A percentile compares a stretch with the other conserved stretches of the same genome.
Evolutionary conservation across 2,113 vertebrate species (phyloP).

Genomic region (Smithornis capensis): DNA sequence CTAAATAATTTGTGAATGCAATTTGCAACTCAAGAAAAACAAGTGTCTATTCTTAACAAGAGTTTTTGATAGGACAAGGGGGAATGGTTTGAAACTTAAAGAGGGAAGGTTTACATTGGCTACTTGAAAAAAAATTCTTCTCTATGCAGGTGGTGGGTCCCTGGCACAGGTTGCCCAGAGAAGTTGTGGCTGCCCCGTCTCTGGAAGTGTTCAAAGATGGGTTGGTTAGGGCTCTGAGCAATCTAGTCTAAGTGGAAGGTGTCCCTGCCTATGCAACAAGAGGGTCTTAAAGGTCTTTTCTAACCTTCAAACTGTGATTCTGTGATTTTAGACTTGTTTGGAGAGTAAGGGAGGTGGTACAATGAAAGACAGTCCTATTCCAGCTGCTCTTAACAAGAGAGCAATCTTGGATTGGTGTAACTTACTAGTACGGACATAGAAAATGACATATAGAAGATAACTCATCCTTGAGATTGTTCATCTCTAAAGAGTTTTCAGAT

Average conservation of each 20-base stretch:
- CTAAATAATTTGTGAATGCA: not conserved
- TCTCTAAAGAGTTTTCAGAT: not conserved
- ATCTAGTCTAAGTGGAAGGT: not conserved
- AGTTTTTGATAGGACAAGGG: not conserved
- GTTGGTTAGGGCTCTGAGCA: not conserved
- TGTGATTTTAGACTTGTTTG: not conserved
- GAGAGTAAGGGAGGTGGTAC: not conserved
- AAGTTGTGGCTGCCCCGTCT: not conserved
- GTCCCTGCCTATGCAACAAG: not conserved
- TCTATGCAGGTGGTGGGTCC: not conserved
- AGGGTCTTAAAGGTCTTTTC: not conserved
- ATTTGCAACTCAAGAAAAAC: not conserved
- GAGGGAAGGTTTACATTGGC: not conserved
- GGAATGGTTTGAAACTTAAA: not conserved
- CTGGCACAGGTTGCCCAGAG: not conserved
- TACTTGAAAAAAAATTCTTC: not conserved
- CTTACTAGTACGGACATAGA: rapidly evolving
- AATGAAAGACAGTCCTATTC: not conserved
- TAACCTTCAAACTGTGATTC: not conserved
- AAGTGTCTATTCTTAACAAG: not conserved
- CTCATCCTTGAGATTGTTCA: not conserved
- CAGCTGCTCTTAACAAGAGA: not conserved
- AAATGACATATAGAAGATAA: not conserved
- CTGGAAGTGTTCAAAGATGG: not conserved
- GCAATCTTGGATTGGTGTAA: not conserved